phyloP scores from a whole-genome alignment of 53 echinoderm and acorn worm species.

The Stichopus horrens region DNA sequence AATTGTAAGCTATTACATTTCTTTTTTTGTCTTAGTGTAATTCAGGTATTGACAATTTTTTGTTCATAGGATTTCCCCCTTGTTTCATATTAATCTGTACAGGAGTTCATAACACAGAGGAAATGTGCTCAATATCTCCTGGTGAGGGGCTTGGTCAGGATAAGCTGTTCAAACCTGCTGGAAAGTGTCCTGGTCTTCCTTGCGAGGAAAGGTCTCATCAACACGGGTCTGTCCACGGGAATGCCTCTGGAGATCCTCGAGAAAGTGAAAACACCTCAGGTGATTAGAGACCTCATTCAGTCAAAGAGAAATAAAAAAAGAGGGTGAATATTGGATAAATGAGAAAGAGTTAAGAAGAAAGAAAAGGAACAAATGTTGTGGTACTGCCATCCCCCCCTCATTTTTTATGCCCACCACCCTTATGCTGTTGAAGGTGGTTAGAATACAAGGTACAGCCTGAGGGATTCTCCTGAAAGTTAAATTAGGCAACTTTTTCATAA shows the following conservation, averaged over 20 bases:
- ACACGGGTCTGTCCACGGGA: slow-evolving; percentile 86
- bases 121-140: slow-evolving; percentile 78
- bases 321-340: background rate
- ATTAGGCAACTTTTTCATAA: too few relatives aligned
- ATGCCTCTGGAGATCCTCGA: slow-evolving; percentile 55
- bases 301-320: background rate
- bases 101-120: slow-evolving; percentile 84
- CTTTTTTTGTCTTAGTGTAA: too few relatives aligned
- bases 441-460: too few relatives aligned
- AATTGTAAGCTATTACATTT: too few relatives aligned
- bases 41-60: too few relatives aligned
- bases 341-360: background rate
- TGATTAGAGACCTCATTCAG: background rate
- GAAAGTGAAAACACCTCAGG: background rate
- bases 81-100: background rate
- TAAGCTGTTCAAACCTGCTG: slow-evolving; percentile 70
- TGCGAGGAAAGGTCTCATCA: slow-evolving; percentile 88
- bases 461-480: too few relatives aligned
- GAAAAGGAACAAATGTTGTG: background rate
- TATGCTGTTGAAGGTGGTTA: too few relatives aligned
- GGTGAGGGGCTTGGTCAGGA: slow-evolving; percentile 85
- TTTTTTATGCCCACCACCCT: slow-evolving; percentile 53
- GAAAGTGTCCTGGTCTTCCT: slow-evolving; percentile 78
- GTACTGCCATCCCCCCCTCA: background rate
- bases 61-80: too few relatives aligned